Evolutionary conservation across 1,140 invertebrate species (phyloP).

Genomic region (Meloidogyne hapla): DNA sequence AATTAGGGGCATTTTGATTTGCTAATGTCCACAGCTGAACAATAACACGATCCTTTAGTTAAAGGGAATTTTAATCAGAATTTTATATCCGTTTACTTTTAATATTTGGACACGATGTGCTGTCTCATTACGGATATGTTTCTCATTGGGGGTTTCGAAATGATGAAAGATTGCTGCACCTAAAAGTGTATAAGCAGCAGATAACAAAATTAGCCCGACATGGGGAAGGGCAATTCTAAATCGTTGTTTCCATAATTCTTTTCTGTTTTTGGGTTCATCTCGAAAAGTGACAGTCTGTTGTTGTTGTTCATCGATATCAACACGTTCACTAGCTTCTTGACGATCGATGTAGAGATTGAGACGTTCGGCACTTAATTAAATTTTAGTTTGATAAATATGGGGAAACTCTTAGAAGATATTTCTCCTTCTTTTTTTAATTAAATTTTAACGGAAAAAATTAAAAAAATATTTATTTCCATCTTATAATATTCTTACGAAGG

Average conservation of each 20-base stretch:
- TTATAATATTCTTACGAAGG: no score
- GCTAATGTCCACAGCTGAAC: conserved; percentile 50
- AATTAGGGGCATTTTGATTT: conserved; percentile 27
- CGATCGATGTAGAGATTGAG: conserved; percentile 53
- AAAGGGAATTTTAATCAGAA: not conserved
- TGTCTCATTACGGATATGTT: conserved; percentile 57
- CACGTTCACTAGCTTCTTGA: conserved; percentile 39
- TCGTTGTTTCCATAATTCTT: conserved; percentile 53
- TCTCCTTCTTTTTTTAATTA: not conserved
- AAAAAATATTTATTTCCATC: no score
- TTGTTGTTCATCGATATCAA: conserved; percentile 25
- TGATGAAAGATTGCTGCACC: conserved; percentile 62
- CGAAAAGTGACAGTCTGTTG: conserved; percentile 40
- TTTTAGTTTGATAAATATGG: not conserved
- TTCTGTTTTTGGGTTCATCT: conserved; percentile 46
- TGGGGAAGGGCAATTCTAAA: conserved; percentile 57
- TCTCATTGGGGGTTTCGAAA: conserved; percentile 47
- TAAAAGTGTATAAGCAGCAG: conserved; percentile 57
- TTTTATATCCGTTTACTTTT: not conserved
- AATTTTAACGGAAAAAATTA: no score
- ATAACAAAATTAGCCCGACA: conserved; percentile 58
- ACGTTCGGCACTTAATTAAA: conserved; percentile 43
- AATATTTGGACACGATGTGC: conserved; percentile 50
- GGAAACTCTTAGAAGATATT: no score
- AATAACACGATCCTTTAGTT: conserved; percentile 48